These are phyloP conservation scores for Silurus aristotelis DNA, from an alignment of 2,797 vertebrate genomes.

Conservation along the genomic window DNA sequence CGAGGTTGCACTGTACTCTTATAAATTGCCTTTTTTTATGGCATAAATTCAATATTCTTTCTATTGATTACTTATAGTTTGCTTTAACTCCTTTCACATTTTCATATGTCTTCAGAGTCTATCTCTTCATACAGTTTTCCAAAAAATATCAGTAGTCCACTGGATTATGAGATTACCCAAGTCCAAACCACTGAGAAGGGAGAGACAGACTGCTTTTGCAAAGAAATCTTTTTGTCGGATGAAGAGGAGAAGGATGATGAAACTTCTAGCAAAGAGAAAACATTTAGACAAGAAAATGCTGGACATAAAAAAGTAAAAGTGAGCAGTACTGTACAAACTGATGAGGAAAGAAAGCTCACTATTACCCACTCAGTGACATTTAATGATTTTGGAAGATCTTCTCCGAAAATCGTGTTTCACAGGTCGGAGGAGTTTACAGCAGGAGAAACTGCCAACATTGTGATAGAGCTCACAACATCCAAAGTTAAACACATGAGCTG, in stretches of 20 bases:
- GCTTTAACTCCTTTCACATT: slow-evolving; percentile 10
- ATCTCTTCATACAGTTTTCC: slow-evolving; percentile 59
- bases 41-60: not conserved
- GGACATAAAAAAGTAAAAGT: slow-evolving; percentile 60
- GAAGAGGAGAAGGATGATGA: slow-evolving; percentile 63
- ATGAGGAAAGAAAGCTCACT: slow-evolving; percentile 66
- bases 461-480: slow-evolving; percentile 67
- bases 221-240: slow-evolving; percentile 59
- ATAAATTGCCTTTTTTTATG: not conserved
- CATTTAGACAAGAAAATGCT: slow-evolving; percentile 59
- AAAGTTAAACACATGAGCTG: slow-evolving; percentile 66
- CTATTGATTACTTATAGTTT: not conserved
- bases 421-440: slow-evolving; percentile 56
- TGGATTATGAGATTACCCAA: slow-evolving; percentile 66
- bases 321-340: slow-evolving; percentile 50
- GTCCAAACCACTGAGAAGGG: slow-evolving; percentile 66
- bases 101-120: slow-evolving; percentile 63
- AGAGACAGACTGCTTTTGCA: slow-evolving; percentile 63
- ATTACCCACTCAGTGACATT: slow-evolving; percentile 73
- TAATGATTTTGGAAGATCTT: slow-evolving; percentile 61
- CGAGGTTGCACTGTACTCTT: too few species aligned
- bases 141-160: slow-evolving; percentile 57
- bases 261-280: slow-evolving; percentile 63
- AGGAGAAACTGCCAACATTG: slow-evolving; percentile 41
- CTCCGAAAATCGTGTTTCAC: slow-evolving; percentile 68